Evolutionary conservation across 1,140 invertebrate genomes (phyloP).

Genomic region (Thaumetopoea pityocampa): DNA sequence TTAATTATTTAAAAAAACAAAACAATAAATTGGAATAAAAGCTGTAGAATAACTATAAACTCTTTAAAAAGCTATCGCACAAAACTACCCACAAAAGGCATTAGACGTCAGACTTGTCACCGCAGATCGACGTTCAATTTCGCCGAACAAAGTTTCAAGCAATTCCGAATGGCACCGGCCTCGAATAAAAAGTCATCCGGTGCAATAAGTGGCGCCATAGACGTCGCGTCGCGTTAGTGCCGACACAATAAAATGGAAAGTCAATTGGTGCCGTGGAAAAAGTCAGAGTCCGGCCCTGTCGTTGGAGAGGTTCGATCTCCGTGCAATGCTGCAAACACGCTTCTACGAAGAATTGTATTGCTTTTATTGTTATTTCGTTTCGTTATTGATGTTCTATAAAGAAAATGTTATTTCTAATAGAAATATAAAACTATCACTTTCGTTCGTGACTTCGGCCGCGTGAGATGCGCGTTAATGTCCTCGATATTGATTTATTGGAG

Average conservation of each 20-base stretch:
- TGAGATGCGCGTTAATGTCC: too few species aligned
- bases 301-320: slow-evolving; percentile 8
- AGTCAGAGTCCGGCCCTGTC: slow-evolving; percentile 20
- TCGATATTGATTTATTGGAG: too few species aligned
- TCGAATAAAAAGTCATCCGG: slow-evolving; percentile 47
- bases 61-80: slow-evolving; percentile 20
- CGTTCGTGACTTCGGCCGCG: too few species aligned
- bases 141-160: slow-evolving; percentile 22
- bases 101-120: slow-evolving; percentile 14
- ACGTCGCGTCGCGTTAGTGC: slow-evolving; percentile 60
- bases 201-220: slow-evolving; percentile 66
- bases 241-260: slow-evolving; percentile 69
- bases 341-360: slow-evolving; percentile 2
- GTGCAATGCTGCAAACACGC: slow-evolving; percentile 2
- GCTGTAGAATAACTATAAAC: too few species aligned
- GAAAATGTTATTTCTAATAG: too few species aligned
- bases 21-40: too few species aligned
- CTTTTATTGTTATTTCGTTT: slow-evolving; percentile 17
- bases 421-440: too few species aligned
- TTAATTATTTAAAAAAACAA: too few species aligned
- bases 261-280: slow-evolving; percentile 39
- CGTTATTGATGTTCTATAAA: too few species aligned
- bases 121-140: slow-evolving; percentile 33
- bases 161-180: slow-evolving; percentile 32
- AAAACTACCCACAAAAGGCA: slow-evolving; percentile 11